Evolutionary conservation across 2,797 vertebrate genomes (phyloP).

Genomic region (Yasuhikotakia modesta): DNA sequence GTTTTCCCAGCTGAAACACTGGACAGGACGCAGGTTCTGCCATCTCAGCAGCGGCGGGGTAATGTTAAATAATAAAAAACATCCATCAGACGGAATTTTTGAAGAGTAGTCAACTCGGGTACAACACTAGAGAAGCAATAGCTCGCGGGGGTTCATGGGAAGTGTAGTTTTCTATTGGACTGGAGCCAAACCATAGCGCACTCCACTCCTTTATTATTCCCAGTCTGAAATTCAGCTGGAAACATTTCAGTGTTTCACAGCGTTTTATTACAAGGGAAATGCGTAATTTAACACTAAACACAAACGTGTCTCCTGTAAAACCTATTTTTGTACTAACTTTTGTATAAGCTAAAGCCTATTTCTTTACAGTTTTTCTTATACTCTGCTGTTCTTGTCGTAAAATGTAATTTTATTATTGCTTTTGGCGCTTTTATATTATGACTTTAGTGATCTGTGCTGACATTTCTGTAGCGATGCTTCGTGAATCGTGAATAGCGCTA

Average conservation of each 20-base stretch:
- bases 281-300: no score
- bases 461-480: no score
- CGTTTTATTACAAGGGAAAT: background rate
- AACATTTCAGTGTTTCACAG: background rate
- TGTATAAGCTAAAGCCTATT: no score
- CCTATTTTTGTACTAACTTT: no score
- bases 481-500: no score
- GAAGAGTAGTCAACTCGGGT: conserved; percentile 67
- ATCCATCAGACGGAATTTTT: conserved; percentile 64
- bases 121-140: conserved; percentile 65
- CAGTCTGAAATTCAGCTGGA: background rate
- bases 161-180: conserved; percentile 64
- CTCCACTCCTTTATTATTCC: background rate
- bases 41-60: conserved; percentile 71
- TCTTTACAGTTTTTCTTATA: no score
- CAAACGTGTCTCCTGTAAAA: no score
- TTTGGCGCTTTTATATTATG: no score
- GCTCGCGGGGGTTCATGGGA: conserved; percentile 69
- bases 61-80: conserved; percentile 70
- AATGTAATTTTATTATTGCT: no score
- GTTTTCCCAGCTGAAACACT: conserved; percentile 85
- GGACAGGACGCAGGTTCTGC: conserved; percentile 79
- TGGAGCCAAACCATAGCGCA: background rate
- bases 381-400: no score
- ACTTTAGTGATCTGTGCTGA: no score